Evolutionary conservation across 2,888 invertebrate species (phyloP).

Genomic region (Entomobrya multifasciata): DNA sequence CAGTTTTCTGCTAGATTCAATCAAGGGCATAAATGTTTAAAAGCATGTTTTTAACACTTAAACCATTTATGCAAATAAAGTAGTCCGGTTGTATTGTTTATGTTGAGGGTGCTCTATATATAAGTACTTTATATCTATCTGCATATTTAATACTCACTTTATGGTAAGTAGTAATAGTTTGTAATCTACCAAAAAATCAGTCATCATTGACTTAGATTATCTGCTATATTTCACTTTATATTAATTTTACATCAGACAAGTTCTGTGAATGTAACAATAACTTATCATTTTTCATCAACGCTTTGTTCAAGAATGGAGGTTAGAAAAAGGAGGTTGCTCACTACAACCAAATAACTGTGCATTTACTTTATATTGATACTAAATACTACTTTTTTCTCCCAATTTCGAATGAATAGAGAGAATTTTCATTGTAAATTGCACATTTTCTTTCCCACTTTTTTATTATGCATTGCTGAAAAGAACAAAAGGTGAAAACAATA

Average conservation of each 20-base stretch:
- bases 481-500: constrained; percentile 55
- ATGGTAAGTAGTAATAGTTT: not conserved
- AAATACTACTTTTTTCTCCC: constrained; percentile 19
- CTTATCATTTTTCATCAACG: constrained; percentile 34
- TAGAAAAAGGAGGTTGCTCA: constrained; percentile 54
- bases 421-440: constrained; percentile 44
- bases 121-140: not conserved
- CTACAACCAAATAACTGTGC: not conserved
- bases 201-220: not conserved
- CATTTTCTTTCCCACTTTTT: constrained; percentile 56
- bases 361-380: not conserved
- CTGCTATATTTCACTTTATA: not conserved
- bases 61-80: too few relatives aligned
- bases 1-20: not conserved
- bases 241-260: not conserved
- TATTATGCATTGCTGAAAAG: constrained; percentile 9
- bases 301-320: constrained; percentile 17
- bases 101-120: too few relatives aligned
- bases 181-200: constrained; percentile 34
- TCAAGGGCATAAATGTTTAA: not conserved
- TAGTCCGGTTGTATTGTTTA: too few relatives aligned
- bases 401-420: constrained; percentile 26
- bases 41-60: not conserved
- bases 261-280: constrained; percentile 8
- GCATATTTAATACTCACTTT: not conserved